Percentiles rank a stretch among this genome's conserved stretches.
Evolutionary conservation across 2,797 vertebrate species (phyloP).

Genomic region (Aldrovandia affinis): DNA sequence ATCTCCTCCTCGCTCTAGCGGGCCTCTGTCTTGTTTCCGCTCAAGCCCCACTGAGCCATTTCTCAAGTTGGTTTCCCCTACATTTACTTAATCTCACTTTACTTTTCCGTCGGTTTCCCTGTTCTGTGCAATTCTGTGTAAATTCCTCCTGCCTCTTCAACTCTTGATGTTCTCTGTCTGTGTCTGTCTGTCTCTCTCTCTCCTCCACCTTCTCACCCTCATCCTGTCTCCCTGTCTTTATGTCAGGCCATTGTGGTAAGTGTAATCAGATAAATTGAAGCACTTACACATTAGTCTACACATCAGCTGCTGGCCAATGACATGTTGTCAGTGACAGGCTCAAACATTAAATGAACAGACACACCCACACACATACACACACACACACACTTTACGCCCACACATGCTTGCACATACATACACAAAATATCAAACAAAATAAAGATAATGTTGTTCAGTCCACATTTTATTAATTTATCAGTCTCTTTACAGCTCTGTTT

Average conservation of each 20-base stretch:
- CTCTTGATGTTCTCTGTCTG: too few species aligned
- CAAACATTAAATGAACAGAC: constrained; percentile 56
- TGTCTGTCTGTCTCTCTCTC: constrained; percentile 27
- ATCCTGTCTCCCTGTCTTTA: constrained; percentile 53
- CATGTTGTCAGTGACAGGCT: constrained; percentile 52
- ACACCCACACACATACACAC: constrained; percentile 31
- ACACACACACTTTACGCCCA: constrained; percentile 53
- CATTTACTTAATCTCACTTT: constrained; percentile 16
- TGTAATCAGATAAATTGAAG: constrained; percentile 55
- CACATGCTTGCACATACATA: constrained; percentile 33
- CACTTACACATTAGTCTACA: constrained; percentile 55
- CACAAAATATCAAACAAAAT: constrained; percentile 24
- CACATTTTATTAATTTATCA: constrained; percentile 44
- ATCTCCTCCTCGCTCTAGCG: background rate
- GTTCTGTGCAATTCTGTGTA: background rate
- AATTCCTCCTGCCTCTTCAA: background rate
- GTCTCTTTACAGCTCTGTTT: constrained; percentile 70
- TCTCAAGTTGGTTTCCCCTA: constrained; percentile 52
- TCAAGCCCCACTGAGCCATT: constrained; percentile 51
- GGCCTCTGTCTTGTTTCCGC: constrained; percentile 23
- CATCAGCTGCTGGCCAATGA: constrained; percentile 52
- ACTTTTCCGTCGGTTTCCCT: constrained; percentile 28
- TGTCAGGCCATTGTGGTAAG: constrained; percentile 59
- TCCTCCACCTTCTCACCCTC: constrained; percentile 9
- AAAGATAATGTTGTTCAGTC: background rate